A percentile compares a stretch with the other conserved stretches of the same genome.
Conservation (phyloP, 2,113 vertebrate species). For the Podarcis muralis region DNA sequence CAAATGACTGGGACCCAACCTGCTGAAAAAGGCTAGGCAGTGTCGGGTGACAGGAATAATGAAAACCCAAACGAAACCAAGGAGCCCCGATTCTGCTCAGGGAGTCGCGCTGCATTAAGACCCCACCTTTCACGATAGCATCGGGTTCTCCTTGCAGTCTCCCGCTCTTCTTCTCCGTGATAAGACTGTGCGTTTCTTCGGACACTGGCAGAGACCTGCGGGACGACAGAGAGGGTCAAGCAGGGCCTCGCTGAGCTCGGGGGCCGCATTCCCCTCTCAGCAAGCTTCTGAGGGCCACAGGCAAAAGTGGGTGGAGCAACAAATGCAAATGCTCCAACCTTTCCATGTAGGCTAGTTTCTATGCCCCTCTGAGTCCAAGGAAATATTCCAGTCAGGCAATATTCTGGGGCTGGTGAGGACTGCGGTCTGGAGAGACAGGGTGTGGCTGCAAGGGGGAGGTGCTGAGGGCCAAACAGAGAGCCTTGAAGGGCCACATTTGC, state of each 20-base stretch:
- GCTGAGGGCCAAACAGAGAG: too few species aligned
- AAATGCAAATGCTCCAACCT: too few species aligned
- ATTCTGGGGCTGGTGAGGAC: background rate
- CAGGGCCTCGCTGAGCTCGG: too few species aligned
- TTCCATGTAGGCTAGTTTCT: too few species aligned
- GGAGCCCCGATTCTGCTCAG: background rate
- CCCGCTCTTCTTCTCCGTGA: constrained; percentile 83
- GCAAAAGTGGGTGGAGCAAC: too few species aligned
- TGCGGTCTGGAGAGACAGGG: too few species aligned
- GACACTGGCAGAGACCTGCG: constrained; percentile 79
- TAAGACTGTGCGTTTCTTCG: constrained; percentile 91
- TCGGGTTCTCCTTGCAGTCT: constrained; percentile 85
- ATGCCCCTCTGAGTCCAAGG: too few species aligned
- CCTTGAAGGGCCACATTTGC: too few species aligned
- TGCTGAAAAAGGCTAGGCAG: too few species aligned
- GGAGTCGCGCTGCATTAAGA: background rate
- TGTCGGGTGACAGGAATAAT: background rate
- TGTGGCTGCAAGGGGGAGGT: too few species aligned
- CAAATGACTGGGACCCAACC: background rate
- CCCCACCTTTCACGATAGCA: constrained; percentile 88
- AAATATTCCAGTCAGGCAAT: background rate
- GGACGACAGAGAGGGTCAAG: background rate
- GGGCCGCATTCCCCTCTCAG: too few species aligned
- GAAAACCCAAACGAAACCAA: background rate
- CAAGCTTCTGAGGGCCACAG: too few species aligned